Base-by-base conservation (phyloP, 1,140 invertebrate species). In the Aphelenchoides fujianensis region DNA sequence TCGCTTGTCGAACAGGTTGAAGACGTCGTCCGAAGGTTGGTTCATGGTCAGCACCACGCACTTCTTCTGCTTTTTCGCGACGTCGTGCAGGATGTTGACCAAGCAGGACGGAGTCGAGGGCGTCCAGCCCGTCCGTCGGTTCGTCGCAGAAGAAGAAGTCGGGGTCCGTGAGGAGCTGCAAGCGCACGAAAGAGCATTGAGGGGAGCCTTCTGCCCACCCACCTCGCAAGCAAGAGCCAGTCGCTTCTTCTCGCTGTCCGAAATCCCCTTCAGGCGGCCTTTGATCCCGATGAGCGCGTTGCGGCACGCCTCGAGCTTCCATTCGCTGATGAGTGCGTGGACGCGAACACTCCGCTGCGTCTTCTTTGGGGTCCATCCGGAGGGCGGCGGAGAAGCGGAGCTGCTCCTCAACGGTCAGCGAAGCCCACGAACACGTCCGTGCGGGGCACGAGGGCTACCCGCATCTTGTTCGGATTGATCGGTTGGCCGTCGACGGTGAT, bases 31-130 rank as follows among this genome's bases (percentile, higher is more conserved):
- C 2, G 91, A 90, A 0, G 92, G 92, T 79, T 93, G 92, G 85
- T 93, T 92, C 30, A 93, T 90, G 0, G 91, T 91, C 74, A 90
- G 91, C 23, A 93, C 88, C 3, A 93, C 89, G 41, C 91, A 89
- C 87, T 91, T 91, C 48, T 88, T 90, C 63, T 86, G 87, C 59
- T 82, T 82, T 12, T 16, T 12, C 0, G 69, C 69, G 12, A 72
- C 12, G 12, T 59, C 27, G 12, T 59, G 16, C 27, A 70, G 85
- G 0, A 89, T 89, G 63, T 88, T 87, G 2, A 91, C 88, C 0
- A 92, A 89, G 12, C 89, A 59, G 31, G 88, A 88, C 0, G 91
- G 91, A 59, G 88, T 90, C n/a, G 78, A 88, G 92, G 84, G 91
- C 91, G 80, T 93, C 91, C 23, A 93, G 81, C 0, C 91, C 91